Evolutionary conservation across 2,888 invertebrate species (phyloP).

Genomic region (Eueremaeus valkanovi): DNA sequence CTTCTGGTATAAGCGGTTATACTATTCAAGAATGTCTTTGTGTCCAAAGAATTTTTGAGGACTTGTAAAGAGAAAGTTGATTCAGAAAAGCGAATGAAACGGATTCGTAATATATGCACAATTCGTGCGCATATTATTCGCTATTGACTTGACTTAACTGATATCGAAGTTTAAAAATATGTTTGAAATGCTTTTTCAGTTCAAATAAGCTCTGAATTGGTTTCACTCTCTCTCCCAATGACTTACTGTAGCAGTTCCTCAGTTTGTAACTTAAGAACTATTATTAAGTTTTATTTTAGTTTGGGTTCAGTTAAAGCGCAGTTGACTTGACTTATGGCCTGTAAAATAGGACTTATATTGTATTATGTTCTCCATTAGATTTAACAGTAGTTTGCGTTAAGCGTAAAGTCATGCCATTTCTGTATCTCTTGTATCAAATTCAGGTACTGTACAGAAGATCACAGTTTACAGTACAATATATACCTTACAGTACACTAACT

Average conservation of each 20-base stretch:
- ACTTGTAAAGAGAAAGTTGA: too few relatives aligned
- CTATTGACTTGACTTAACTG: background rate
- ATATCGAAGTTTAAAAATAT: background rate
- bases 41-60: background rate
- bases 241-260: background rate
- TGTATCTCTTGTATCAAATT: background rate
- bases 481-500: too few relatives aligned
- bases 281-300: slow-evolving; percentile 6
- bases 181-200: too few relatives aligned
- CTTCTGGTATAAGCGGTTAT: too few relatives aligned
- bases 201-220: background rate
- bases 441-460: slow-evolving; percentile 2
- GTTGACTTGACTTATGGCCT: slow-evolving; percentile 29
- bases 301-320: too few relatives aligned
- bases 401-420: slow-evolving; percentile 26
- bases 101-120: background rate
- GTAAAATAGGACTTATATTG: slow-evolving; percentile 14
- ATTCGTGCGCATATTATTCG: background rate
- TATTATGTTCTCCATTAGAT: background rate
- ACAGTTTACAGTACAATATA: background rate
- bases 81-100: too few relatives aligned
- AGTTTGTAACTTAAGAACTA: background rate
- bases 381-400: slow-evolving; percentile 32
- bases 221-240: background rate
- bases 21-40: slow-evolving; percentile 8